Base-by-base conservation (phyloP, 2,797 vertebrate species). In the Hybognathus amarus region DNA sequence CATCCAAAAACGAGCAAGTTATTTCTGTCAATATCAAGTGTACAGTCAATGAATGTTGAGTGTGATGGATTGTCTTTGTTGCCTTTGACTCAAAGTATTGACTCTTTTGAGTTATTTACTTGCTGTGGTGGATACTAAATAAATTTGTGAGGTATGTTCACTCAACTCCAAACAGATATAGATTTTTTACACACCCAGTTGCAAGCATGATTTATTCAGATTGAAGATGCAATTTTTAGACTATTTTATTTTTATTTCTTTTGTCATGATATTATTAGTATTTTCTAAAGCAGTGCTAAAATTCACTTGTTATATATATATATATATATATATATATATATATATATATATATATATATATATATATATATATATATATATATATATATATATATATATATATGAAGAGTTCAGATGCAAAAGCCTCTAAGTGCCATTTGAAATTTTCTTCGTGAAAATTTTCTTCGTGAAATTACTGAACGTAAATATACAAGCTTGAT, bases 41-140 rank as follows among this genome's bases (percentile, higher is more conserved):
- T 76, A 33, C 11, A 67, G 47, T 47, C 86, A 77, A 83, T 70
- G 74, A 52, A 68, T 71, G 64, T 64, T 85, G 83, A 85, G 27
- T 78, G 78, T 86, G 85, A 88, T 88, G 67, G 85, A 88, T 88
- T 45, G 77, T 79, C 56, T n/a, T 63, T 64, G 54, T 83, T 54
- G n/a, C 61, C 33, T 83, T 47, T 71, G 84, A 77, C 71, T 2
- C 30, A 79, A 74, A 66, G 42, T 80, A 83, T 79, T 71, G 76
- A 82, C 42, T 68, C 33, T 17, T n/a, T 71, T 75, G 71, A 40
- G 50, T 68, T 68, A 40, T 71, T 71, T 83, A 76, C 54, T 66
- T 50, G 27, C 63, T 38, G n/a, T 66, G 54, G 45, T 78, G 73
- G 66, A 67, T 76, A 22, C 59, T 27, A 68, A 78, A 54, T 85